Conservation (phyloP, 2,888 invertebrate species). For the Taphrorychus bicolor region DNA sequence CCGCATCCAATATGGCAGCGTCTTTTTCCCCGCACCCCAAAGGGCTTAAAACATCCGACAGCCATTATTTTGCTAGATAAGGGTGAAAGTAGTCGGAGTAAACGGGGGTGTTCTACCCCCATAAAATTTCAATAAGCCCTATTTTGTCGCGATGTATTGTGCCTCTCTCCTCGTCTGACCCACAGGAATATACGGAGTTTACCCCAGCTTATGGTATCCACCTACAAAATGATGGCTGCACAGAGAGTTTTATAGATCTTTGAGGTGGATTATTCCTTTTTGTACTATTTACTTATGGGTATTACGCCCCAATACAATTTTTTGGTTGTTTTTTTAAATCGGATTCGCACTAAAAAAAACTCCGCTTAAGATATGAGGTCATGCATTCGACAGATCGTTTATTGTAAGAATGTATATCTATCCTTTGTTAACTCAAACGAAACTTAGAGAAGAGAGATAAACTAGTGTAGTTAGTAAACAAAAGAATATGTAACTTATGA, state of each 20-base stretch:
- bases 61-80: constrained; percentile 37
- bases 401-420: too few relatives aligned
- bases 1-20: not conserved
- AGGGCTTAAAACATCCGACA: constrained; percentile 6
- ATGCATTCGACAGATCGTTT: too few relatives aligned
- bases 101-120: constrained; percentile 22
- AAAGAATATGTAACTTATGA: too few relatives aligned
- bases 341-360: too few relatives aligned
- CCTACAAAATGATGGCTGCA: constrained; percentile 22
- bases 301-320: too few relatives aligned
- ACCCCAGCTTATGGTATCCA: not conserved
- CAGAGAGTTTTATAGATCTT: not conserved
- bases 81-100: constrained; percentile 21
- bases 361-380: too few relatives aligned
- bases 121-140: constrained; percentile 36
- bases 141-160: not conserved
- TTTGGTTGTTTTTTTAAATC: too few relatives aligned
- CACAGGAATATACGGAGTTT: not conserved
- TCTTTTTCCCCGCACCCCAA: constrained; percentile 1
- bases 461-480: too few relatives aligned
- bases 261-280: too few relatives aligned
- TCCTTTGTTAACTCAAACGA: too few relatives aligned
- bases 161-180: not conserved
- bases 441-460: too few relatives aligned
- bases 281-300: too few relatives aligned